phyloP scores from a whole-genome alignment of 2,888 invertebrate genomes.

The Lepidochitona cinerea region DNA sequence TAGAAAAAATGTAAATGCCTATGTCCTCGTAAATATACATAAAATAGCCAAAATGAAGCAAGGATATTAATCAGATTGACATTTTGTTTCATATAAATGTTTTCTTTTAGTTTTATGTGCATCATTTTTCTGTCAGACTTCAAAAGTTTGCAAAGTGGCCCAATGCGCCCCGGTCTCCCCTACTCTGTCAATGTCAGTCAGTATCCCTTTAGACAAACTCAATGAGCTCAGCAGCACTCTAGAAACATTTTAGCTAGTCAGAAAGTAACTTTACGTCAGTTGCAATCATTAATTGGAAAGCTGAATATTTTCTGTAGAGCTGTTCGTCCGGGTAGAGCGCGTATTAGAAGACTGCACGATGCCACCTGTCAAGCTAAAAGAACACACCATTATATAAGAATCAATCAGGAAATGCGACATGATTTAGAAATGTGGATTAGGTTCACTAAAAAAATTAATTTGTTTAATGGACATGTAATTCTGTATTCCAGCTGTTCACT shows the following conservation, averaged over 20 bases:
- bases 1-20: too few relatives aligned
- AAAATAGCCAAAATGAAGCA: too few relatives aligned
- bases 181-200: not conserved
- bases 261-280: conserved; percentile 7
- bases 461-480: not conserved
- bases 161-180: too few relatives aligned
- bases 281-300: conserved; percentile 17
- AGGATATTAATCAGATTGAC: too few relatives aligned
- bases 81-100: too few relatives aligned
- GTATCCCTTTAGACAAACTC: too few relatives aligned
- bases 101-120: too few relatives aligned
- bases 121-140: too few relatives aligned
- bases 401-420: conserved; percentile 5
- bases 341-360: conserved; percentile 15
- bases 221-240: conserved; percentile 7
- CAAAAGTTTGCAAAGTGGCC: too few relatives aligned
- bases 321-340: conserved; percentile 12
- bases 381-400: conserved; percentile 11
- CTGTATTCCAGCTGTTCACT: not conserved
- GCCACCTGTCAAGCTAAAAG: not conserved
- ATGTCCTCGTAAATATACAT: too few relatives aligned
- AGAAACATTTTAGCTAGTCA: not conserved
- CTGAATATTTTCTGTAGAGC: conserved; percentile 18
- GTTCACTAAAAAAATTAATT: not conserved
- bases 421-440: too few relatives aligned